Conservation (phyloP, 2,797 vertebrate genomes). For the Ptychadena robeensis region DNA sequence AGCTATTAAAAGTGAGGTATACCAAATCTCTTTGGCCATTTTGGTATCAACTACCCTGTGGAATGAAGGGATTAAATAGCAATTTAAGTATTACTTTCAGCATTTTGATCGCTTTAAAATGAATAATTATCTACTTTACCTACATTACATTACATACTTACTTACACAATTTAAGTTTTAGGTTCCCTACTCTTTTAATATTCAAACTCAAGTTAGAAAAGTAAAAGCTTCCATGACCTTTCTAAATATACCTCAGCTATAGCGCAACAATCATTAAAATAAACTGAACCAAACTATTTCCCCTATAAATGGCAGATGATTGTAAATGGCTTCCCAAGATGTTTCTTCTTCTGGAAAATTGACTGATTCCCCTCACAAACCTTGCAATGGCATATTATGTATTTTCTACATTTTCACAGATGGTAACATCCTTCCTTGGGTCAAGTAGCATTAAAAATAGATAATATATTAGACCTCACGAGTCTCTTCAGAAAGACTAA, state of each 20-base stretch:
- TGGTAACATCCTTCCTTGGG: constrained; percentile 71
- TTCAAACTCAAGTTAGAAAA: not conserved
- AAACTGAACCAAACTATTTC: not conserved
- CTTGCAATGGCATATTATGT: not conserved
- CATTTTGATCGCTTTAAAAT: not conserved
- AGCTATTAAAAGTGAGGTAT: too few species aligned
- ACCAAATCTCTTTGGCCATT: too few species aligned
- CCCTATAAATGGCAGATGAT: not conserved
- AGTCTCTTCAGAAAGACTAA: constrained; percentile 90
- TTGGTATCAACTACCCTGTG: too few species aligned
- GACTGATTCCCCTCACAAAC: constrained; percentile 21
- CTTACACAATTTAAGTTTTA: too few species aligned
- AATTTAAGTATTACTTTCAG: too few species aligned
- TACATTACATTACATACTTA: not conserved
- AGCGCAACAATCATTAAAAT: not conserved
- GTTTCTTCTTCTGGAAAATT: not conserved
- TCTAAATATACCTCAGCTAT: not conserved
- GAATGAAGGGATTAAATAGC: too few species aligned
- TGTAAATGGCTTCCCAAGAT: constrained; percentile 21
- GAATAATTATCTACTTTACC: not conserved
- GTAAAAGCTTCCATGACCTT: not conserved
- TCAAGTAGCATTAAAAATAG: constrained; percentile 89
- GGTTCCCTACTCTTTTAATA: not conserved
- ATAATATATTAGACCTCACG: constrained; percentile 79
- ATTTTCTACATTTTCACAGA: constrained; percentile 23